Conservation (phyloP, 2,888 invertebrate genomes). For the Eupithecia tripunctaria region DNA sequence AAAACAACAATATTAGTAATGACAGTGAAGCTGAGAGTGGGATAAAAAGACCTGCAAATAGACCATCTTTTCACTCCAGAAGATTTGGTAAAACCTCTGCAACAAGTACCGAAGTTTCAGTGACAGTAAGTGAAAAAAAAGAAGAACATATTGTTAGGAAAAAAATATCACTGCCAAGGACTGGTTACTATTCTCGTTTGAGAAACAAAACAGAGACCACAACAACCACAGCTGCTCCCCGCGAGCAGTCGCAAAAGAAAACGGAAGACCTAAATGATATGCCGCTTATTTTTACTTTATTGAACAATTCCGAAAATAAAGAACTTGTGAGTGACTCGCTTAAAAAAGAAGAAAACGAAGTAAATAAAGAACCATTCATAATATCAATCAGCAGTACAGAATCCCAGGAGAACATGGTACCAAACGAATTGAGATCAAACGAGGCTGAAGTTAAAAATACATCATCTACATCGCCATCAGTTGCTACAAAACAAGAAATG, state of each 20-base stretch:
- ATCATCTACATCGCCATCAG: slow-evolving; percentile 53
- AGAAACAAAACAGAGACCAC: slow-evolving; percentile 56
- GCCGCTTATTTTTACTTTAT: slow-evolving; percentile 68
- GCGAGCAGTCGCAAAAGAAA: slow-evolving; percentile 56
- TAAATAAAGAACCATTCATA: slow-evolving; percentile 59
- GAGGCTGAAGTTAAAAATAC: slow-evolving; percentile 59
- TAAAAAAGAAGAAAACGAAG: slow-evolving; percentile 47
- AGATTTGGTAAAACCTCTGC: slow-evolving; percentile 55
- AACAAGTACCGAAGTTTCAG: slow-evolving; percentile 54
- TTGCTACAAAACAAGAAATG: slow-evolving; percentile 46
- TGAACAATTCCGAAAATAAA: slow-evolving; percentile 58
- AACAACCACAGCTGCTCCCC: slow-evolving; percentile 47
- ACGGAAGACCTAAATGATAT: slow-evolving; percentile 59
- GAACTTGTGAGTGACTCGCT: slow-evolving; percentile 41
- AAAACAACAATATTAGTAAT: slow-evolving; percentile 47
- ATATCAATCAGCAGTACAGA: slow-evolving; percentile 72
- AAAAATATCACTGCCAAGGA: slow-evolving; percentile 63
- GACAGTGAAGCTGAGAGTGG: slow-evolving; percentile 55
- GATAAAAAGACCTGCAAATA: slow-evolving; percentile 60
- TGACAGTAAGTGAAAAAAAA: slow-evolving; percentile 46
- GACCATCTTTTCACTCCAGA: slow-evolving; percentile 66
- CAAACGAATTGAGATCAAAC: slow-evolving; percentile 56
- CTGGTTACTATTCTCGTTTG: slow-evolving; percentile 70
- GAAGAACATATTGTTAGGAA: slow-evolving; percentile 48
- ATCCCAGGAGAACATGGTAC: slow-evolving; percentile 63